Base-by-base conservation (phyloP, 1,140 invertebrate genomes). In the Cepaea nemoralis region DNA sequence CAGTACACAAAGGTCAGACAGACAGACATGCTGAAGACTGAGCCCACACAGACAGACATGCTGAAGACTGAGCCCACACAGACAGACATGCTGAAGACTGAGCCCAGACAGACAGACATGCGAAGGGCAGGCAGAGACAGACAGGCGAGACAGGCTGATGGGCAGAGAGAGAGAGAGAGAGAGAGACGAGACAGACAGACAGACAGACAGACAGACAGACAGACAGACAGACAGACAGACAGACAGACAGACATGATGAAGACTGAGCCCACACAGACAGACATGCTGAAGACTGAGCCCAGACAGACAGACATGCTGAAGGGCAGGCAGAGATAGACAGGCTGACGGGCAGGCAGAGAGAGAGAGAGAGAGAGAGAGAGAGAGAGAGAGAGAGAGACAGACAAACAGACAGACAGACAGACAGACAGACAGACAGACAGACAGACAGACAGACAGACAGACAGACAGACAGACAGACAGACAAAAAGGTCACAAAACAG, bases 341-440 rank as follows among this genome's bases (percentile, higher is more conserved):
- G 55, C 12, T 19, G 63, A 35, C n/a, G 63, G n/a, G n/a, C n/a
- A 35, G n/a, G n/a, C 33, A 27, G 24, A 67, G 10, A 67, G 33
- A 67, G 6, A 67, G n/a, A 27, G 8, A 8, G 33, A 67, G 8
- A 67, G 63, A 67, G 63, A 67, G 63, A 77, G 42, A 77, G 75
- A 77, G 5, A 77, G 37, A 63, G 22, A 76, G 33, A 50, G 16
- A 76, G 39, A 27, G 45, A n/a, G n/a, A n/a, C n/a, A n/a, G n/a
- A n/a, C n/a, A n/a, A n/a, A n/a, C n/a, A n/a, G n/a, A n/a, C n/a
- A 76, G 45, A 33, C 33, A 50, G 45, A 33, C 24, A 27, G 45
- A 76, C 37, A n/a, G 39, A 76, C 37, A 76, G 74, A 45, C 37
- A 48, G 40, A 76, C n/a, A 45, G 35, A 76, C 39, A 45, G 12